A percentile compares a stretch with the other conserved stretches of the same genome.
These are phyloP conservation scores for Pedionomus torquatus DNA, from an alignment of 2,113 vertebrate genomes.

Conservation along the genomic window DNA sequence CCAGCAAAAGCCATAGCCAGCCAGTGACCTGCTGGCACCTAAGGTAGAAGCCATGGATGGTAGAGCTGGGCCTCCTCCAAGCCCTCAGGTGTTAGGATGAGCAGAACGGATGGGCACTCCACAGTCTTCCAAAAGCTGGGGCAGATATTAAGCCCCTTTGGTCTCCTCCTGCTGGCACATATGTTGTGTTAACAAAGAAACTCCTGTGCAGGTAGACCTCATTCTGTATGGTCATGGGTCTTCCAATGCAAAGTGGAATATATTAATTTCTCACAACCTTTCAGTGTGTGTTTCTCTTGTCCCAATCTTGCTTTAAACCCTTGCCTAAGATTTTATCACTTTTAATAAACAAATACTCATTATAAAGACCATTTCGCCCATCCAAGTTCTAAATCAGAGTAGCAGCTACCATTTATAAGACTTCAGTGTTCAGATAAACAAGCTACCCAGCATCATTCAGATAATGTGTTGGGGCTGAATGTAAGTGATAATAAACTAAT, in stretches of 20 bases:
- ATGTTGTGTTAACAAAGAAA: background rate
- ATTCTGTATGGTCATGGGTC: background rate
- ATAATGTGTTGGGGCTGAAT: background rate
- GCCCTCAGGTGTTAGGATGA: accelerated
- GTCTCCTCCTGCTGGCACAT: accelerated
- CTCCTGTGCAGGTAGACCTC: background rate
- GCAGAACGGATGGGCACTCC: background rate
- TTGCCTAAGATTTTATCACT: background rate
- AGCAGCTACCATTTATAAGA: background rate
- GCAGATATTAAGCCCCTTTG: background rate
- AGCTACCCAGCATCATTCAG: background rate
- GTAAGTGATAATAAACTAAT: background rate
- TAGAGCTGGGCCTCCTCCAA: background rate
- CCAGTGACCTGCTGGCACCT: background rate
- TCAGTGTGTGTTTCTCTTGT: background rate
- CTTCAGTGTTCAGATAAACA: background rate
- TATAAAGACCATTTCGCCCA: background rate
- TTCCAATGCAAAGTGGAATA: background rate
- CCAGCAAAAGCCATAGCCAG: background rate
- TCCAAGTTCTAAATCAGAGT: background rate
- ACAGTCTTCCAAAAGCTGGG: accelerated
- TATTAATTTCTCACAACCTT: background rate
- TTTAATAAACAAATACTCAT: background rate
- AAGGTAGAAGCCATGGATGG: background rate
- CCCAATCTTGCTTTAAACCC: background rate